Base-by-base conservation (phyloP, 2,113 vertebrate species). In the Odocoileus virginianus region DNA sequence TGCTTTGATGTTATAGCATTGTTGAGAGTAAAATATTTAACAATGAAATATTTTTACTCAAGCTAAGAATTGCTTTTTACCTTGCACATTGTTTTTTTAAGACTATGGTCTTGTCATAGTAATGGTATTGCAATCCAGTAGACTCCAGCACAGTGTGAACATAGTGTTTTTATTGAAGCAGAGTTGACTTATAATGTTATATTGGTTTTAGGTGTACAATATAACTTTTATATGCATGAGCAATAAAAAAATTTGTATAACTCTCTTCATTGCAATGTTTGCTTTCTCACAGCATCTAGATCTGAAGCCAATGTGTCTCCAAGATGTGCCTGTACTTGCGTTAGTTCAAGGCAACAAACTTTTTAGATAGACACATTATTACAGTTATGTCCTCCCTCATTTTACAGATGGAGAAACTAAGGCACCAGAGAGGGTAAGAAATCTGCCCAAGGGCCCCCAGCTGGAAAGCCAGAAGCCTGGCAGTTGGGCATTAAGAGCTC, bases 311-410 rank as follows among this genome's bases (percentile, higher is more conserved):
- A 33, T 25, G 12, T 15, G 4, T 83, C 52, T 36, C n/a, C 21
- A 25, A 27, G 19, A 21, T 54, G 81, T 55, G 21, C 21, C 13
- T 40, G 21, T 25, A n/a, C 60, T 50, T 1, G 0, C 2, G 6
- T 58, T 81, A 47, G 52, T 30, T 60, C 60, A 52, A 33, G 11
- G 43, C 11, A 4, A 55, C 82, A 3, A 8, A 36, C 5, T 25
- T 33, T 27, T 30, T 30, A 13, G 79, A 8, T 6, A n/a, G n/a
- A 47, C 30, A 27, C 50, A 2, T 36, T 4, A 2, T 30, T 36
- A 54, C 3, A 6, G 23, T 14, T 1, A 6, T 2, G 0, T 3
- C 36, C 7, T 3, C 60, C 43, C 40, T 30, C 76, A 19, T n/a
- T 76, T 89, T 76, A 7, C 45, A 25, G 36, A 45, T 14, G 54